These are phyloP conservation scores for Drosophila tanythrix DNA, from an alignment of 2,888 invertebrate genomes.

Conservation along the genomic window DNA sequence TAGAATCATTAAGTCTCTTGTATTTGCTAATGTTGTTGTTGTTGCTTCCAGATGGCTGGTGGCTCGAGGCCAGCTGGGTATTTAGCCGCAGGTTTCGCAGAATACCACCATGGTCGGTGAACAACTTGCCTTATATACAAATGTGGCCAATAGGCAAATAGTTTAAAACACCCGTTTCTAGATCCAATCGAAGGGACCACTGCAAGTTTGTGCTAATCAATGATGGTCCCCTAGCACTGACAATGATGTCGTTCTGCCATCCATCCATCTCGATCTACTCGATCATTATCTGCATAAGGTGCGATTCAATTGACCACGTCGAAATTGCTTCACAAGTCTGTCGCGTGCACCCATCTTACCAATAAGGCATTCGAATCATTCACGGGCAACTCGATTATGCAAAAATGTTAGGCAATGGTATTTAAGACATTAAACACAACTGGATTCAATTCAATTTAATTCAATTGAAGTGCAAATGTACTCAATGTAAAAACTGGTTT, in stretches of 20 bases:
- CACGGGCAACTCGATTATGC: not conserved
- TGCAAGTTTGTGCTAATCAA: conserved; percentile 2
- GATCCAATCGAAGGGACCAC: conserved; percentile 35
- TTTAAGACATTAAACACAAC: not conserved
- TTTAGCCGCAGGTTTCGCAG: conserved; percentile 47
- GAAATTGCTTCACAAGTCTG: conserved; percentile 27
- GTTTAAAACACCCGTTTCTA: conserved; percentile 51
- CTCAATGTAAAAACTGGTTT: not conserved
- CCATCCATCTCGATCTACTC: not conserved
- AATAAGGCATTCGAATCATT: conserved; percentile 25
- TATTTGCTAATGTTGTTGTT: not conserved
- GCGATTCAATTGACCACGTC: conserved; percentile 58
- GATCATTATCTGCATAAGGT: conserved; percentile 72
- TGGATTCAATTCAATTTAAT: not conserved
- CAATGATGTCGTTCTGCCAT: conserved; percentile 4
- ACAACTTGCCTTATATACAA: conserved; percentile 30
- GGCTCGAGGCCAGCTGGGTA: not conserved
- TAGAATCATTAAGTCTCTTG: conserved; percentile 71
- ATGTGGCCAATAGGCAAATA: conserved; percentile 65
- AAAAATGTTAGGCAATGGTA: not conserved
- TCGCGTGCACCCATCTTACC: not conserved
- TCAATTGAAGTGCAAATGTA: not conserved
- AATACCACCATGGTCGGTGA: conserved; percentile 61
- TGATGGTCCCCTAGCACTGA: not conserved
- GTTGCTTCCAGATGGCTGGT: not conserved